phyloP scores from a whole-genome alignment of 2,113 vertebrate genomes.

The Myiopsitta monachus region DNA sequence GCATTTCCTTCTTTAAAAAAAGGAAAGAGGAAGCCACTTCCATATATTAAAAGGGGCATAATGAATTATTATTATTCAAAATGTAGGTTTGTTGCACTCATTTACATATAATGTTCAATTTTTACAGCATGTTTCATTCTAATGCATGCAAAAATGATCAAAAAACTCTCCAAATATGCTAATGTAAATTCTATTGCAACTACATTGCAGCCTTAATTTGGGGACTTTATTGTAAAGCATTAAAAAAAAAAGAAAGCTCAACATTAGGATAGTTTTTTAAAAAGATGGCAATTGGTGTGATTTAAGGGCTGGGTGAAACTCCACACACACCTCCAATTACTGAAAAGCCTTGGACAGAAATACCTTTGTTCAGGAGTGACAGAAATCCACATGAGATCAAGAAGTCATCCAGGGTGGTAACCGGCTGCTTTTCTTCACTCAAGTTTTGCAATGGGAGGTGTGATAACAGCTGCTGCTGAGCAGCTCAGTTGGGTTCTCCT shows the following conservation, averaged over 20 bases:
- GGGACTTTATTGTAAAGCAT: constrained; percentile 68
- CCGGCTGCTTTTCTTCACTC: neutral
- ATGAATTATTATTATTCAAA: constrained; percentile 78
- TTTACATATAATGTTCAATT: constrained; percentile 80
- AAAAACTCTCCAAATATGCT: constrained; percentile 74
- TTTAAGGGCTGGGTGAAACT: constrained; percentile 27
- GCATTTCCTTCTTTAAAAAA: neutral
- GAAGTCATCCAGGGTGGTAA: neutral
- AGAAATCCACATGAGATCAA: neutral
- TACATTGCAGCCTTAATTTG: constrained; percentile 62
- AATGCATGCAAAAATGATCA: constrained; percentile 74
- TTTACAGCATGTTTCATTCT: constrained; percentile 73
- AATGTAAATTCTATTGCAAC: constrained; percentile 69
- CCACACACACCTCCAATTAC: constrained; percentile 17
- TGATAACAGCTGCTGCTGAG: neutral
- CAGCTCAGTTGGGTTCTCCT: neutral
- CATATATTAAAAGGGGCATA: constrained; percentile 68
- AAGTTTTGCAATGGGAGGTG: neutral
- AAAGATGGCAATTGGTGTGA: constrained; percentile 60
- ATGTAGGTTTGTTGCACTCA: constrained; percentile 66
- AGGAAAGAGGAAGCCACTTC: constrained; percentile 53
- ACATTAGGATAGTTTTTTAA: constrained; percentile 64
- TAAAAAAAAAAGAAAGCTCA: constrained; percentile 51
- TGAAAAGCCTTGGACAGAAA: constrained; percentile 6
- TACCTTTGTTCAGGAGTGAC: neutral